Evolutionary conservation across 2,113 vertebrate genomes (phyloP).

Genomic region (Rattus rattus): DNA sequence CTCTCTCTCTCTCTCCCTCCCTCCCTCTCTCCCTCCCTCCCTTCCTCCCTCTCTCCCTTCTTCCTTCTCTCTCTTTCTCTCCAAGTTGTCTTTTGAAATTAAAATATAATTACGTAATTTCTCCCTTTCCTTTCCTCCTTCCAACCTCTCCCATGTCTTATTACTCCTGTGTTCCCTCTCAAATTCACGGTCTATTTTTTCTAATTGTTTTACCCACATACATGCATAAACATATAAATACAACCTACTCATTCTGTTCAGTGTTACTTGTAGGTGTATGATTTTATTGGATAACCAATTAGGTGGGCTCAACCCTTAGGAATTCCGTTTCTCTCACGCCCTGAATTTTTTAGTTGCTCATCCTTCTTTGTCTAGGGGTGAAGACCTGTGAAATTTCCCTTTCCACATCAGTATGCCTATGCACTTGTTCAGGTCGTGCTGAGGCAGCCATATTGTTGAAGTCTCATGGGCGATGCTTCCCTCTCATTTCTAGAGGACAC

Average conservation of each 20-base stretch:
- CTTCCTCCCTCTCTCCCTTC: no score
- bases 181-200: background rate
- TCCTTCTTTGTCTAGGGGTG: background rate
- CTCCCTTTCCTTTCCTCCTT: background rate
- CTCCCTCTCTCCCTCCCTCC: background rate
- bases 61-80: background rate
- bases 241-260: background rate
- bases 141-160: background rate
- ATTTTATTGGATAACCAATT: background rate
- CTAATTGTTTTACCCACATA: background rate
- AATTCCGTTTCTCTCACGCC: background rate
- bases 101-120: background rate
- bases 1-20: fast-evolving
- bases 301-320: background rate
- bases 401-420: background rate
- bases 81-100: background rate
- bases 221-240: background rate
- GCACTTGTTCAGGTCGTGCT: background rate
- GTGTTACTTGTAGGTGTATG: background rate
- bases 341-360: background rate
- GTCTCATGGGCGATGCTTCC: background rate
- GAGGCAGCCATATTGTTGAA: background rate
- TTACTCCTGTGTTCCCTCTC: background rate
- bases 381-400: background rate
- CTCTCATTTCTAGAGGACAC: background rate